phyloP scores from a whole-genome alignment of 2,888 invertebrate species.

The Melanostoma mellinum region DNA sequence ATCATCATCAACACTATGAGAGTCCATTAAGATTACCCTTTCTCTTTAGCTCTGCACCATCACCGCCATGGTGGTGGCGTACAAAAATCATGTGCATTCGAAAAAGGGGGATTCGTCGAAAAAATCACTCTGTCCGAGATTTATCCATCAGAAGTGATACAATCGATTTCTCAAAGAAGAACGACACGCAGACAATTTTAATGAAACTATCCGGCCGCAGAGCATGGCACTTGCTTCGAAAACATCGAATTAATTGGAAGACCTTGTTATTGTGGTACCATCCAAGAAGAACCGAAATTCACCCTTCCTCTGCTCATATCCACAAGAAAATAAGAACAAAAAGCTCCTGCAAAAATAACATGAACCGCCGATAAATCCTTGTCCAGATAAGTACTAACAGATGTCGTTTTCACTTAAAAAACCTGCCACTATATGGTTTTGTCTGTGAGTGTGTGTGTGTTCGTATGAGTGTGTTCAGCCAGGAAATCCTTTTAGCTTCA shows the following conservation, averaged over 20 bases:
- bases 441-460: neutral
- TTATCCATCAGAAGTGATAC: constrained; percentile 39
- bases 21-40: constrained; percentile 55
- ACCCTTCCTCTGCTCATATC: neutral
- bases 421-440: constrained; percentile 20
- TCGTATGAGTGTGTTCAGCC: neutral
- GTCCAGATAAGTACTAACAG: constrained; percentile 71
- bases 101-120: constrained; percentile 18
- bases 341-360: constrained; percentile 40
- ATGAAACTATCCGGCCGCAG: constrained; percentile 36
- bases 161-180: constrained; percentile 21
- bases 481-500: constrained; percentile 42
- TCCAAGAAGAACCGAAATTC: constrained; percentile 46
- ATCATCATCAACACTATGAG: constrained; percentile 19
- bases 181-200: constrained; percentile 26
- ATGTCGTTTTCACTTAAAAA: constrained; percentile 72
- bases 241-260: constrained; percentile 64
- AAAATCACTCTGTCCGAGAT: constrained; percentile 45
- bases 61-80: neutral
- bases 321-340: neutral
- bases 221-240: constrained; percentile 8
- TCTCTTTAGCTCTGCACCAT: neutral
- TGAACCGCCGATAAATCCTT: constrained; percentile 68
- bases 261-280: constrained; percentile 66
- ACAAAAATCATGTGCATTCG: constrained; percentile 40